Base-by-base conservation (phyloP, 2,113 vertebrate species). In the Callospermophilus lateralis region DNA sequence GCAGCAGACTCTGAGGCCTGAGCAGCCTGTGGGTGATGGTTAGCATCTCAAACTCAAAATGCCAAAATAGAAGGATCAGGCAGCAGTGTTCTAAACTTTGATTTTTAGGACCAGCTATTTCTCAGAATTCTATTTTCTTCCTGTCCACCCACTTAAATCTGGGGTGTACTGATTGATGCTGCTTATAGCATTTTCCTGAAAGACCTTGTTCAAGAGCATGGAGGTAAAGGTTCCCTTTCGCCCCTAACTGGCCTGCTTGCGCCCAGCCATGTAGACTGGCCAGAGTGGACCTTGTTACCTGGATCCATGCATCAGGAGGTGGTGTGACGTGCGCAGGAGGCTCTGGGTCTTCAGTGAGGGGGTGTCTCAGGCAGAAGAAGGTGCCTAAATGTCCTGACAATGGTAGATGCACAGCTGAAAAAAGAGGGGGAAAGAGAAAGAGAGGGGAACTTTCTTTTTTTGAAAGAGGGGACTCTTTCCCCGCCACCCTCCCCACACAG, bases 11-110 rank as follows among this genome's bases (percentile, higher is more conserved):
- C 92, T 32, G 74, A 85, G 77, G 30, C 84, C 51, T 32, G 53
- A 32, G 10, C 63, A 2, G 0, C 24, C 19, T 39, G 3, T 1
- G 4, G 53, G 1, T 39, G 34, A 34, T 3, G 9, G 28, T n/a
- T 20, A 73, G 37, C 22, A 7, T 74, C 65, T 86, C 48, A 72
- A 34, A 76, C 68, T 48, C 34, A 61, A 20, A 85, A 37, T 11
- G 12, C 72, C 42, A 6, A 10, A 10, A 45, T 53, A 77, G 20
- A 53, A 83, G 51, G 65, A 28, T 53, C 9, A 9, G 11, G 12
- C 8, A 20, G 67, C 70, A 28, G 2, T 28, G 6, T 58, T 70
- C 42, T 39, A 34, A 68, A 24, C 68, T 67, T 55, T 26, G 42
- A 86, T 84, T 67, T 78, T 51, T 48, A 79, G 73, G 16, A 28